Conservation (phyloP, 2,797 vertebrate species). For the Tauraco hartlaubi region DNA sequence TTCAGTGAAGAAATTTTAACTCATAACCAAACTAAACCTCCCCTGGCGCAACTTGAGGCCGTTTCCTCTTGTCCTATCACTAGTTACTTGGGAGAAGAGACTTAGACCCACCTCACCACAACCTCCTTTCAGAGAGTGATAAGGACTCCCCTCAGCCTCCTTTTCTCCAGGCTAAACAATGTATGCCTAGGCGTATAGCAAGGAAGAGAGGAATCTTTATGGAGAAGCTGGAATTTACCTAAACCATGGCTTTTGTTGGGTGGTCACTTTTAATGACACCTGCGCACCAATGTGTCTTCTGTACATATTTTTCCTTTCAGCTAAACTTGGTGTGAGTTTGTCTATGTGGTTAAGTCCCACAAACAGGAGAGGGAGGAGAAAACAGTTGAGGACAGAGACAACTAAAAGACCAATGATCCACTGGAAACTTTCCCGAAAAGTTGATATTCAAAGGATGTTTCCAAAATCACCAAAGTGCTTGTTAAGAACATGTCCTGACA, state of each 20-base stretch:
- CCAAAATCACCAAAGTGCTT: not conserved
- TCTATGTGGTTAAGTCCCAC: not conserved
- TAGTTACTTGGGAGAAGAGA: too few relatives aligned
- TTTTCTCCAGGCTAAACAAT: too few relatives aligned
- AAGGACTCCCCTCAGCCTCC: too few relatives aligned
- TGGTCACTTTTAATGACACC: not conserved
- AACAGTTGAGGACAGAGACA: not conserved
- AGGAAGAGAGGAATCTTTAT: not conserved
- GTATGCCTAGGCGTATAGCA: not conserved
- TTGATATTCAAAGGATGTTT: not conserved
- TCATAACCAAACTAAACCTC: too few relatives aligned
- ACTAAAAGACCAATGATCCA: not conserved
- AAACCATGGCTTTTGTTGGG: not conserved
- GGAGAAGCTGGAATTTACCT: not conserved
- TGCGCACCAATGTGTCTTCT: not conserved
- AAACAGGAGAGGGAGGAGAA: not conserved
- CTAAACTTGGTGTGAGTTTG: not conserved
- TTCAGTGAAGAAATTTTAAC: too few relatives aligned
- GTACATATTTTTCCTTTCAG: not conserved
- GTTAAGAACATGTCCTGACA: not conserved
- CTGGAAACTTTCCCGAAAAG: not conserved
- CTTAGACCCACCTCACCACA: too few relatives aligned
- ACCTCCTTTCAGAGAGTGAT: too few relatives aligned
- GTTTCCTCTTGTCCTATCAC: too few relatives aligned
- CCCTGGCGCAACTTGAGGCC: too few relatives aligned